Evolutionary conservation across 2,888 invertebrate species (phyloP).

Genomic region (Drosophila aldrichi): DNA sequence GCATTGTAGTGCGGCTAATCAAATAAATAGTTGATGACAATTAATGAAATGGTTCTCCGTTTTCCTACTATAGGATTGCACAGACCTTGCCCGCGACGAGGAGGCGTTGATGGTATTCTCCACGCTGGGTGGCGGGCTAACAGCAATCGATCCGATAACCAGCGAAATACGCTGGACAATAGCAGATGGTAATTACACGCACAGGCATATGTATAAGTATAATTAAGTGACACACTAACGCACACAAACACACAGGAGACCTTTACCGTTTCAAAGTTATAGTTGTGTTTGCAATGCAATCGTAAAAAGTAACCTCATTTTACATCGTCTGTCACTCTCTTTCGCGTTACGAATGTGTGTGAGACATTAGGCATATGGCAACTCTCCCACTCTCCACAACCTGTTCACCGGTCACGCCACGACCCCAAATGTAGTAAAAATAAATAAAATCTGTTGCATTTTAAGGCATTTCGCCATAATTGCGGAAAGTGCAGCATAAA

Average conservation of each 20-base stretch:
- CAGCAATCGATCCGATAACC: conserved; percentile 94
- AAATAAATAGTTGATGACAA: conserved; percentile 31
- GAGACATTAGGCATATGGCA: conserved; percentile 57
- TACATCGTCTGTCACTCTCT: conserved; percentile 32
- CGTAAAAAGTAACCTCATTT: conserved; percentile 52
- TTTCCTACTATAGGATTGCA: conserved; percentile 84
- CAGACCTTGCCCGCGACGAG: conserved; percentile 89
- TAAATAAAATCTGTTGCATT: conserved; percentile 55
- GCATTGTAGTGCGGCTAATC: conserved; percentile 1
- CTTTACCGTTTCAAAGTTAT: conserved; percentile 21
- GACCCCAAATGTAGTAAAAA: conserved; percentile 24
- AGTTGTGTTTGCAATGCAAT: conserved; percentile 35
- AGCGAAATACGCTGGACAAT: conserved; percentile 96
- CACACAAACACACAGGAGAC: neutral
- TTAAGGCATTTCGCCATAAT: conserved; percentile 35
- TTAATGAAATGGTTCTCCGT: conserved; percentile 39
- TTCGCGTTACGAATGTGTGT: conserved; percentile 15
- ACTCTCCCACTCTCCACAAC: conserved; percentile 12
- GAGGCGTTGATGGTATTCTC: conserved; percentile 94
- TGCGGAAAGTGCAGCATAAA: conserved; percentile 58
- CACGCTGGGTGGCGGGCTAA: conserved; percentile 96
- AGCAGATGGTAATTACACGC: conserved; percentile 90
- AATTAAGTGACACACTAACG: conserved; percentile 5
- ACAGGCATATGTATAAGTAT: conserved; percentile 14
- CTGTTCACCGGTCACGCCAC: conserved; percentile 6